Conservation (phyloP, 2,888 invertebrate species). For the Leistus spinibarbis region DNA sequence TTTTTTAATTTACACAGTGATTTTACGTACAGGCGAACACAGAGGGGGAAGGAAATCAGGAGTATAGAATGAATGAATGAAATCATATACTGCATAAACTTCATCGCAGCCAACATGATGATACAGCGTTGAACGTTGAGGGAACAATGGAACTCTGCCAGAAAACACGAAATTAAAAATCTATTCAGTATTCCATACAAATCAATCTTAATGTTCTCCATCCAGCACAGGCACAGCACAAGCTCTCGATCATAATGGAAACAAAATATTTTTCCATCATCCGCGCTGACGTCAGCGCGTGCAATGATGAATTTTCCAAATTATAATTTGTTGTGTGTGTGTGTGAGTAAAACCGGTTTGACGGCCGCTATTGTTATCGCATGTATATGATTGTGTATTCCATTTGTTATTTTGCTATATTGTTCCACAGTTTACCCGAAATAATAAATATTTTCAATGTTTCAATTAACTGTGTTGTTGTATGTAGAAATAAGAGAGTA, state of each 20-base stretch:
- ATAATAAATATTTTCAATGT: not conserved
- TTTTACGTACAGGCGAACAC: slow-evolving; percentile 46
- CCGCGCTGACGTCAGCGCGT: slow-evolving; percentile 20
- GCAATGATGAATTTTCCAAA: slow-evolving; percentile 36
- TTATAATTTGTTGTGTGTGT: slow-evolving; percentile 24
- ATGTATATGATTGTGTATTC: slow-evolving; percentile 10
- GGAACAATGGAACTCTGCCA: slow-evolving; percentile 51
- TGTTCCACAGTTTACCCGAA: not conserved
- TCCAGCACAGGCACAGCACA: not conserved
- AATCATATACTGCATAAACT: slow-evolving; percentile 55
- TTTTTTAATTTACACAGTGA: slow-evolving; percentile 54
- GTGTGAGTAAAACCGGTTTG: not conserved
- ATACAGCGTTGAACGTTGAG: slow-evolving; percentile 45
- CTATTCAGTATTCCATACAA: slow-evolving; percentile 44
- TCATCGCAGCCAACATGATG: slow-evolving; percentile 39
- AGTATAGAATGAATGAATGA: slow-evolving; percentile 52
- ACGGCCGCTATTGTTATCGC: slow-evolving; percentile 14
- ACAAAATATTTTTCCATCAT: slow-evolving; percentile 5
- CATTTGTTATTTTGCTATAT: slow-evolving; percentile 22
- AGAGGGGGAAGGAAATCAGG: slow-evolving; percentile 48
- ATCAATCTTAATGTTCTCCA: slow-evolving; percentile 36
- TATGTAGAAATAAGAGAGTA: too few species aligned
- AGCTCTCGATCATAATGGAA: not conserved
- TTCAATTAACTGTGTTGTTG: too few species aligned
- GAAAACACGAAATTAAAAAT: slow-evolving; percentile 56